Percentiles rank a stretch among this genome's conserved stretches.
Evolutionary conservation across 2,797 vertebrate species (phyloP).

Genomic region (Esox lucius): DNA sequence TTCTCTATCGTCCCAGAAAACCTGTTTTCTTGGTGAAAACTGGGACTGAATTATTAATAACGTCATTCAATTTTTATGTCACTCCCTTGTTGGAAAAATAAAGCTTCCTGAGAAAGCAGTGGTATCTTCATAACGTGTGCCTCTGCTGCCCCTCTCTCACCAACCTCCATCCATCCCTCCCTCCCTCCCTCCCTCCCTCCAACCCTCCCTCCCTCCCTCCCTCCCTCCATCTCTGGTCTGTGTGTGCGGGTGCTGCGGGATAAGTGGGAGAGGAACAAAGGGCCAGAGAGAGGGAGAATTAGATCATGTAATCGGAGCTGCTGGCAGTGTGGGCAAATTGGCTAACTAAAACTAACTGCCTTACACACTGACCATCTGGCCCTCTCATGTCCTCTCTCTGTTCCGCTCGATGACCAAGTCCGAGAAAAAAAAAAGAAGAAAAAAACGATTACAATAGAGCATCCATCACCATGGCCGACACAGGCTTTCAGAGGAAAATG

Average conservation of each 20-base stretch:
- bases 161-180: slow-evolving; percentile 34
- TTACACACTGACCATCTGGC: slow-evolving; percentile 79
- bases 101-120: slow-evolving; percentile 62
- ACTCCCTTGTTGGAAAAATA: slow-evolving; percentile 68
- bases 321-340: slow-evolving; percentile 72
- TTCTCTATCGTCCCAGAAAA: slow-evolving; percentile 71
- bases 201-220: slow-evolving; percentile 28
- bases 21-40: slow-evolving; percentile 73
- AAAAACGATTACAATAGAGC: slow-evolving; percentile 24
- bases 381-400: slow-evolving; percentile 64
- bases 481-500: slow-evolving; percentile 30
- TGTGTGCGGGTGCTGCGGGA: slow-evolving; percentile 43
- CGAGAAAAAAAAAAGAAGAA: slow-evolving; percentile 56
- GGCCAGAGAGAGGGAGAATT: slow-evolving; percentile 48
- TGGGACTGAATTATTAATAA: slow-evolving; percentile 79
- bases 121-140: slow-evolving; percentile 11
- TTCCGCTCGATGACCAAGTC: slow-evolving; percentile 57
- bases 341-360: slow-evolving; percentile 79
- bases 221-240: slow-evolving; percentile 49
- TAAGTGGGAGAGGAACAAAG: slow-evolving; percentile 14
- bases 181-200: slow-evolving; percentile 58
- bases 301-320: slow-evolving; percentile 79
- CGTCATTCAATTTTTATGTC: slow-evolving; percentile 80
- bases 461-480: not conserved
- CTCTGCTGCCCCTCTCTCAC: slow-evolving; percentile 30